Evolutionary conservation across 2,113 vertebrate genomes (phyloP).

Genomic region (Anguilla japonica): DNA sequence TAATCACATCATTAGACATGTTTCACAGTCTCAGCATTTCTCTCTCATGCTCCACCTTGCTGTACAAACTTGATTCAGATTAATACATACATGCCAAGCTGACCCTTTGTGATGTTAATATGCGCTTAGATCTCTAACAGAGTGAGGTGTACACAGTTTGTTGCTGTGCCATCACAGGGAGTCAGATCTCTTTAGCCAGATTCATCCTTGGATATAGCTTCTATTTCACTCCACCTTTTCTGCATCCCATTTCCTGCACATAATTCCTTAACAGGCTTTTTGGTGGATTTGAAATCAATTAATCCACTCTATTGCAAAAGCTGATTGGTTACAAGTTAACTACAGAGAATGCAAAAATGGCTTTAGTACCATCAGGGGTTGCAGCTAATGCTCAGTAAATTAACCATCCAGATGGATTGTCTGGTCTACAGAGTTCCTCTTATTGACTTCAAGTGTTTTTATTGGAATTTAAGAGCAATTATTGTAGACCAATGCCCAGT

Average conservation of each 20-base stretch:
- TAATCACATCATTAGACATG: too few relatives aligned
- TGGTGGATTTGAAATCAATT: not conserved
- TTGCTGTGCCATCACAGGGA: not conserved
- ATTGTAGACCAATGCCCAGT: conserved; percentile 7
- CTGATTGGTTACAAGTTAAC: not conserved
- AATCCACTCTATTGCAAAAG: not conserved
- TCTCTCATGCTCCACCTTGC: too few relatives aligned
- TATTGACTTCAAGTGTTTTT: not conserved
- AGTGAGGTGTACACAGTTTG: not conserved
- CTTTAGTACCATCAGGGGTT: not conserved
- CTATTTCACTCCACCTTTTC: not conserved
- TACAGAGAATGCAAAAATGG: not conserved
- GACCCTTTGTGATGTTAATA: too few relatives aligned
- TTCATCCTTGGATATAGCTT: not conserved
- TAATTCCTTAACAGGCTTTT: not conserved
- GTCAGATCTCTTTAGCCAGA: not conserved
- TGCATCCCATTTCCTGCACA: not conserved
- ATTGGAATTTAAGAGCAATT: conserved; percentile 11
- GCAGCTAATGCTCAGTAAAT: not conserved
- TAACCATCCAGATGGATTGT: not conserved
- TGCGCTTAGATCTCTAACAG: not conserved
- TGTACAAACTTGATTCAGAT: too few relatives aligned
- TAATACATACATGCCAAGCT: too few relatives aligned
- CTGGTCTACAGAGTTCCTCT: conserved; percentile 17
- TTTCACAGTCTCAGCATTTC: too few relatives aligned